These are phyloP conservation scores for Rhea pennata DNA, from an alignment of 2,113 vertebrate species.

Conservation along the genomic window DNA sequence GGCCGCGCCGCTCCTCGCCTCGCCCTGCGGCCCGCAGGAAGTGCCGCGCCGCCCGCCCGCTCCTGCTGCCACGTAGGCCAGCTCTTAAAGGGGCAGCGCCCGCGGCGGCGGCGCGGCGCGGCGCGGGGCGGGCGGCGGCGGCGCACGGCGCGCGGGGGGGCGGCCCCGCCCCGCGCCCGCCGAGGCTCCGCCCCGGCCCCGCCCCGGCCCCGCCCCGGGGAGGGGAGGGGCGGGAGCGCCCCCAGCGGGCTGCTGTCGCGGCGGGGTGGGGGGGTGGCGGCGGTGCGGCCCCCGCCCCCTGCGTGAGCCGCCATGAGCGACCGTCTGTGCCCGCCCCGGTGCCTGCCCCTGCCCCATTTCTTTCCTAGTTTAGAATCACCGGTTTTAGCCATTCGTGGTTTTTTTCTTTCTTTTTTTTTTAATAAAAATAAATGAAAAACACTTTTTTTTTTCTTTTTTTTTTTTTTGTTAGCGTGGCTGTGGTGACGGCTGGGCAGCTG, in stretches of 20 bases:
- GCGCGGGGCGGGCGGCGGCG: neutral
- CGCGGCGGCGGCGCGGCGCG: neutral
- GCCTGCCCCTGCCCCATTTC: neutral
- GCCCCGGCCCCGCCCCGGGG: neutral
- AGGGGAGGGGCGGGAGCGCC: neutral
- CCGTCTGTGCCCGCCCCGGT: no score
- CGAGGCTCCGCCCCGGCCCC: neutral
- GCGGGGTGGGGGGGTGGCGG: no score
- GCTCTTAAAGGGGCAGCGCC: conserved; percentile 53
- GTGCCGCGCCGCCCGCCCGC: neutral
- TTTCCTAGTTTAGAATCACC: no score
- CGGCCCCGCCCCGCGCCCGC: neutral
- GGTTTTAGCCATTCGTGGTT: no score
- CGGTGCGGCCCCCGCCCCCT: no score
- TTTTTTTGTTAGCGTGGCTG: no score
- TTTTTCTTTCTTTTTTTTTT: no score
- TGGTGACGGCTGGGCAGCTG: no score
- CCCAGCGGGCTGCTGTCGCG: no score
- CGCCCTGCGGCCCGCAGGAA: neutral
- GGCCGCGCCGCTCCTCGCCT: neutral
- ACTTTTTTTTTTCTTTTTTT: no score
- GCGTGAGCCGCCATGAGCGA: neutral
- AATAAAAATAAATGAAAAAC: no score
- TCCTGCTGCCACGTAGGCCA: conserved; percentile 67
- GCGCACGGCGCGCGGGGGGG: neutral